Evolutionary conservation across 2,888 invertebrate species (phyloP), one percentile per base, ranked within the genome.

Genomic region (Protophormia terraenovae): DNA sequence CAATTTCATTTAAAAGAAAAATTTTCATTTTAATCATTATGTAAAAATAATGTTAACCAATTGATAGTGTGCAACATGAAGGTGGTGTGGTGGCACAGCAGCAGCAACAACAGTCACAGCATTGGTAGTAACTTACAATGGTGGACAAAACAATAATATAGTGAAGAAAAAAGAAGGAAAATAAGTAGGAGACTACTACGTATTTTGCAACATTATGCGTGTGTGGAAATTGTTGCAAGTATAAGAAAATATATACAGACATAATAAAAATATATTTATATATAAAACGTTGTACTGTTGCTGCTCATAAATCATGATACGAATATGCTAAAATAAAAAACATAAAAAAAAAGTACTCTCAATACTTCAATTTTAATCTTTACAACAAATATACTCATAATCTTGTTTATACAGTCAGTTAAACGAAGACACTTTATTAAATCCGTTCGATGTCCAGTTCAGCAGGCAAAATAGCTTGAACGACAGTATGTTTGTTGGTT

Each of bases 361-460:
- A 81, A 84, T 84, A 81, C 77, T 78, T 84, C 81, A 84, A 73
- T 77, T 81, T 67, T 84, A 84, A 84, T 81, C 84, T 81, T 73
- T 84, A 67, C 67, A 35, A 60, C 84, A 84, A 84, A 84, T 84
- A 77, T 77, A 84, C 81, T 84, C 81, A 73, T 77, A 84, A 81
- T 84, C 81, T 77, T 84, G 77, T 81, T 84, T 81, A 84, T 77
- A 77, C 76, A 71, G 71, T 76, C 81, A 75, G 75, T 77, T 84
- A 81, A 84, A 84, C 77, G 84, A 84, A 84, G 84, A 81, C 77
- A 81, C 76, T 84, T 75, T 79, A 80, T 73, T 80, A 73, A 78
- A 71, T 38, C 27, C 60, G n/a, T 22, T 62, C 22, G 32, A 2
- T 16, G 14, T n/a, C n/a, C 24, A 32, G 45, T 22, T 0, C 22